Conservation (phyloP, 2,797 vertebrate genomes). For the Carcharodon carcharias region DNA sequence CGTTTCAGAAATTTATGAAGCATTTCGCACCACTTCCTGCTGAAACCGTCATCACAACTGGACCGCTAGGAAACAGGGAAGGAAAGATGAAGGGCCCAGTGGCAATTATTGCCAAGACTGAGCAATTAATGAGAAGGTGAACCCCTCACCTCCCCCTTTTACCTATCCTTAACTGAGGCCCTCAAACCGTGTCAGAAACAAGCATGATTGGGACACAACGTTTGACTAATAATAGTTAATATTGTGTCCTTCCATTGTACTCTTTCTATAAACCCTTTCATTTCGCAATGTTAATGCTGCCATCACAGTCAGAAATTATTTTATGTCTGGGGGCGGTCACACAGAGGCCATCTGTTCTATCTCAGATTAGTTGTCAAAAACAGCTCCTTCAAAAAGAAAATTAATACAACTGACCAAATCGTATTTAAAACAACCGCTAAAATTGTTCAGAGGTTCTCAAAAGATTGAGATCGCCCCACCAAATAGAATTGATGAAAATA, state of each 20-base stretch:
- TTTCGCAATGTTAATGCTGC: conserved; percentile 51
- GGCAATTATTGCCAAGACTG: conserved; percentile 66
- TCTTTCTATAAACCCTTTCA: conserved; percentile 54
- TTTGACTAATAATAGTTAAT: conserved; percentile 56
- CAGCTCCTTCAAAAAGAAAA: conserved; percentile 25
- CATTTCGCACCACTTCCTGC: conserved; percentile 62
- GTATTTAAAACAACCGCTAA: not conserved
- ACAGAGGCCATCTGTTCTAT: conserved; percentile 56
- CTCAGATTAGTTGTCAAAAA: conserved; percentile 51
- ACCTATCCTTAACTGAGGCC: not conserved
- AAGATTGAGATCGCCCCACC: not conserved
- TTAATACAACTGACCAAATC: conserved; percentile 26
- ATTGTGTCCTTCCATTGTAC: conserved; percentile 49
- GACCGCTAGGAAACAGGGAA: conserved; percentile 64
- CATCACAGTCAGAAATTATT: conserved; percentile 56
- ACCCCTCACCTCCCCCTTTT: not conserved
- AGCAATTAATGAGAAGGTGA: conserved; percentile 47
- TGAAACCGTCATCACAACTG: conserved; percentile 63
- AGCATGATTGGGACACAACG: not conserved
- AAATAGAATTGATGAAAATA: conserved; percentile 12
- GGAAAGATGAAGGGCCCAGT: conserved; percentile 65
- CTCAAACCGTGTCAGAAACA: not conserved
- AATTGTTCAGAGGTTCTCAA: not conserved
- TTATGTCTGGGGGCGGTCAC: conserved; percentile 53
- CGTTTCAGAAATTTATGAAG: conserved; percentile 70